These are phyloP conservation scores for Neomicropteryx cornuta DNA, from an alignment of 1,140 invertebrate species.

Conservation along the genomic window DNA sequence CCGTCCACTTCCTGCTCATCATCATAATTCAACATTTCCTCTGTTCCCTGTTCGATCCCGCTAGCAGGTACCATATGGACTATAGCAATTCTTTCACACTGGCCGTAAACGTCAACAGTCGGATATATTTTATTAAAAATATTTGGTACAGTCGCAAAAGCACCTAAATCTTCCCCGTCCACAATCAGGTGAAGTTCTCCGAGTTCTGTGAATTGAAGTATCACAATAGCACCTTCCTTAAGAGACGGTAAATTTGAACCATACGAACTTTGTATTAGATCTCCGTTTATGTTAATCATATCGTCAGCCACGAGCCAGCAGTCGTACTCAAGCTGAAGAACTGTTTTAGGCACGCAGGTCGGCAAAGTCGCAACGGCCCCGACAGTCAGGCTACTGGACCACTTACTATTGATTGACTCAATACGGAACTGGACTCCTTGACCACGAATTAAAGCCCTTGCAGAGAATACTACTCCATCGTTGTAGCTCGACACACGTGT, in stretches of 20 bases:
- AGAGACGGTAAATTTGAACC: constrained; percentile 7
- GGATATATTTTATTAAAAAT: constrained; percentile 21
- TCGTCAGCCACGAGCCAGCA: constrained; percentile 22
- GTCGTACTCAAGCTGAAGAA: constrained; percentile 18
- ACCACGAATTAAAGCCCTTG: constrained; percentile 5
- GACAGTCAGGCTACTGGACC: constrained; percentile 22
- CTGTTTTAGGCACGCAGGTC: constrained; percentile 17
- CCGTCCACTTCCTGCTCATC: too few species aligned
- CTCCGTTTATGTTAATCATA: constrained; percentile 17
- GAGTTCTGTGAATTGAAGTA: constrained; percentile 23
- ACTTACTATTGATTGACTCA: constrained; percentile 22
- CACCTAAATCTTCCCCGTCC: constrained; percentile 17
- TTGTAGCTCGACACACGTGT: too few species aligned
- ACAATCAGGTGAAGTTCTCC: constrained; percentile 23
- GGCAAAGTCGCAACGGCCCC: constrained; percentile 23
- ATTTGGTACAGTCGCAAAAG: constrained; percentile 19
- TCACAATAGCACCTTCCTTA: constrained; percentile 23
- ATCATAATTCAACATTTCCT: too few species aligned
- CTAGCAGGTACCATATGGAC: too few species aligned
- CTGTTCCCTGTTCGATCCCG: too few species aligned
- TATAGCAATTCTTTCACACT: too few species aligned
- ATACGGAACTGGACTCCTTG: constrained; percentile 23
- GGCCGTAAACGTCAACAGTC: constrained; percentile 25
- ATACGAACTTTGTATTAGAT: constrained; percentile 17
- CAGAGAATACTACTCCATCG: too few species aligned